Base-by-base conservation (phyloP, 2,888 invertebrate genomes). In the Colostygia pectinataria region DNA sequence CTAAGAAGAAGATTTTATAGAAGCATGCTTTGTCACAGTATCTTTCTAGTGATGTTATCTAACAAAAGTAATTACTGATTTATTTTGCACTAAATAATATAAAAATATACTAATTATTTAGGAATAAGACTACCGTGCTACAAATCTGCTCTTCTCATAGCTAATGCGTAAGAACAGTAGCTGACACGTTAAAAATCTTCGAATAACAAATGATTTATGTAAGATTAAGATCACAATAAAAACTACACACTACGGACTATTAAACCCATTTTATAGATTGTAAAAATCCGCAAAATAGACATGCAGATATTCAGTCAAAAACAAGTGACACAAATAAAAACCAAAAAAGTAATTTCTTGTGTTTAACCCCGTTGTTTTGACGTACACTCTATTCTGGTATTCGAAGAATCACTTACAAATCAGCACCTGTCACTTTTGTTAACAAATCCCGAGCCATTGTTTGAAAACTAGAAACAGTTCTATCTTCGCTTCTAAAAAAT, bases 381-480 rank as follows among this genome's bases (percentile, higher is more conserved):
- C 84, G 75, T 68, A 53, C 58, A 53, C 70, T 71, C 75, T 78
- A 78, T 75, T 80, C 74, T 71, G 79, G 82, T 77, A 85, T 84
- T 74, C 75, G 46, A 46, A 57, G 74, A 76, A 83, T 83, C 71
- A 71, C 67, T 68, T 68, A 83, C 80, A 82, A 83, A 84, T 87
- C 86, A 83, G 73, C 87, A 80, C 80, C 83, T 83, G 86, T 80
- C 85, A 85, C 70, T 80, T 78, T 65, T 57, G 74, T 77, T 78
- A 79, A 75, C 77, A 63, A 70, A 77, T 66, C 72, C 73, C 68
- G 55, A 56, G 68, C 80, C 70, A 86, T 85, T 85, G 85, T 86
- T 79, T 77, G 68, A 75, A 64, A 78, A 71, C 66, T 67, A 74
- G 74, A 79, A 71, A 83, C 80, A 78, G 78, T 83, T 83, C 80